Percentiles rank a stretch among this genome's conserved stretches.
Evolutionary conservation across 2,888 invertebrate species (phyloP).

Genomic region (Cenopis cana): DNA sequence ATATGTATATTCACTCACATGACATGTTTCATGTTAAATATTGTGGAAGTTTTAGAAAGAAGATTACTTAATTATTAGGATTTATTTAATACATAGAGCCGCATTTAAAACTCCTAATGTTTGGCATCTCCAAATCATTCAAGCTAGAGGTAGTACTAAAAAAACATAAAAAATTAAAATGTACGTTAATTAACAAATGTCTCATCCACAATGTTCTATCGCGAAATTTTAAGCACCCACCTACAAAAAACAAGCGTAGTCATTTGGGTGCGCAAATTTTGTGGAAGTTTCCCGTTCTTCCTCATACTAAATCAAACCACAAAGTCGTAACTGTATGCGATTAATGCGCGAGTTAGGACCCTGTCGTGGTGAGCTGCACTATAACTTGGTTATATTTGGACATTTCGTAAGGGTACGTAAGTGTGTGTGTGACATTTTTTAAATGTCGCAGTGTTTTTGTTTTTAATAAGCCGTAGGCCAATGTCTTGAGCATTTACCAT

Average conservation of each 20-base stretch:
- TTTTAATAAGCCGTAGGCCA: conserved; percentile 26
- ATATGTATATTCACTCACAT: too few species aligned
- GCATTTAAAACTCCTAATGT: too few species aligned
- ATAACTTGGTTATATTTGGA: conserved; percentile 63
- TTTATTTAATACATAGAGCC: too few species aligned
- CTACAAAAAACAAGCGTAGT: conserved; percentile 84
- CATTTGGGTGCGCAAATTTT: conserved; percentile 83
- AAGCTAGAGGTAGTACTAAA: too few species aligned
- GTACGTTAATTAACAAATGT: conserved; percentile 55
- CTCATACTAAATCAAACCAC: conserved; percentile 50
- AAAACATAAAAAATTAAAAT: too few species aligned
- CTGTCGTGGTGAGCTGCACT: conserved; percentile 48
- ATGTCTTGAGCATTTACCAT: conserved; percentile 1
- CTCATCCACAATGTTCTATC: conserved; percentile 63
- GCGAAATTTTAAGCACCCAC: conserved; percentile 74
- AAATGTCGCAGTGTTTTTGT: conserved; percentile 45
- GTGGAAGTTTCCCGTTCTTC: conserved; percentile 82
- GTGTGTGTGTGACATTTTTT: conserved; percentile 53
- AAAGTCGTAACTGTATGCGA: conserved; percentile 18
- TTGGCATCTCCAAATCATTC: too few species aligned
- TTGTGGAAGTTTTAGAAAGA: too few species aligned
- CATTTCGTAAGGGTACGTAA: conserved; percentile 57
- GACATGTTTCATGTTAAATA: too few species aligned
- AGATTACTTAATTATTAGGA: too few species aligned
- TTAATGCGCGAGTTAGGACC: conserved; percentile 1